Percentiles rank a stretch among this genome's conserved stretches.
Evolutionary conservation across 2,888 invertebrate species (phyloP).

Genomic region (Nowickia ferox): DNA sequence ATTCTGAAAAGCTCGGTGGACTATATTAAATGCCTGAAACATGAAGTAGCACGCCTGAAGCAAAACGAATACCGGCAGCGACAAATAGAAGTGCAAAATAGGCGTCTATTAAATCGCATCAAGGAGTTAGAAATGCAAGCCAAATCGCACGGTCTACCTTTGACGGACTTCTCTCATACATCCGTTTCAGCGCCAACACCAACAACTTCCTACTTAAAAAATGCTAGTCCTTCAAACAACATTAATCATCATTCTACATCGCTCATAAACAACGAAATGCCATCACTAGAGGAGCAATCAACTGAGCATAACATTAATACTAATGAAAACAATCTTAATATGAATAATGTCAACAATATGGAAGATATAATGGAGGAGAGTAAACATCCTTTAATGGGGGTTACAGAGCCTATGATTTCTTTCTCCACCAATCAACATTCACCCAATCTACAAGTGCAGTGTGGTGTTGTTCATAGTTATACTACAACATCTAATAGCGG

Average conservation of each 20-base stretch:
- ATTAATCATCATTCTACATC: conserved; percentile 77
- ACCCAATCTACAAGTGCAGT: conserved; percentile 79
- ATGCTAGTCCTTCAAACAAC: conserved; percentile 76
- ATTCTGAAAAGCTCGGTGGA: conserved; percentile 99
- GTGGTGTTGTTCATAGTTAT: conserved; percentile 69
- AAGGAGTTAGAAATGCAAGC: conserved; percentile 92
- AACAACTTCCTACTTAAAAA: conserved; percentile 82
- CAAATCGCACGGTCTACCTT: conserved; percentile 88
- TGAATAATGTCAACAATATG: conserved; percentile 84
- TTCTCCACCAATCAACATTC: conserved; percentile 81
- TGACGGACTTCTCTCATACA: conserved; percentile 85
- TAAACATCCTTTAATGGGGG: conserved; percentile 85
- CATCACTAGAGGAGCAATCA: conserved; percentile 78
- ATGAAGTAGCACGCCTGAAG: conserved; percentile 88
- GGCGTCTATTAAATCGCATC: conserved; percentile 91
- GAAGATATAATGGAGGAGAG: conserved; percentile 87
- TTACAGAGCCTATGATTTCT: conserved; percentile 86
- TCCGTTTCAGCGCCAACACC: conserved; percentile 82
- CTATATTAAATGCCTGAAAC: conserved; percentile 94
- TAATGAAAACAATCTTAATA: conserved; percentile 85
- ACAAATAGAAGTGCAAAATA: conserved; percentile 92
- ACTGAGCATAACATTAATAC: conserved; percentile 80
- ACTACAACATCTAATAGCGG: conserved; percentile 67
- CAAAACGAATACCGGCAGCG: conserved; percentile 90
- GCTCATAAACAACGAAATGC: conserved; percentile 82